Percentiles rank a stretch among this genome's conserved stretches.
These are phyloP conservation scores for Atethmia centrago DNA, from an alignment of 2,888 invertebrate species.

Conservation along the genomic window DNA sequence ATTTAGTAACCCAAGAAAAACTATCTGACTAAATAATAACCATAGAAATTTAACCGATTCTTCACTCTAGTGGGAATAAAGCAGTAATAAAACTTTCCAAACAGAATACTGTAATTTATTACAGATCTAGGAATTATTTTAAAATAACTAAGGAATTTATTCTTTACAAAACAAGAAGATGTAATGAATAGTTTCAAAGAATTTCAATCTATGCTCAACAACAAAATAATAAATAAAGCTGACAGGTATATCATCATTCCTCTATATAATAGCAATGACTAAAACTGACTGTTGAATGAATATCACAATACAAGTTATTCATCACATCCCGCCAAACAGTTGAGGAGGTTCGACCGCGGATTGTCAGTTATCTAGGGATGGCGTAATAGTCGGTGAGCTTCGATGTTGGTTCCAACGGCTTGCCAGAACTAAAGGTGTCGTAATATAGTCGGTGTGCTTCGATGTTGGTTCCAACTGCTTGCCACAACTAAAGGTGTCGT, in stretches of 20 bases:
- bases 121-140: constrained; percentile 84
- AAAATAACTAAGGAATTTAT: constrained; percentile 81
- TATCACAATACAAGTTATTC: constrained; percentile 60
- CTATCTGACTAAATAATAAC: not conserved
- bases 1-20: not conserved
- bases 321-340: constrained; percentile 65
- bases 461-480: constrained; percentile 11
- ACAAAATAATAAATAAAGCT: constrained; percentile 74
- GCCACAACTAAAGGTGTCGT: too few relatives aligned
- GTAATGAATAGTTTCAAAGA: constrained; percentile 69
- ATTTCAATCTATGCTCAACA: constrained; percentile 64
- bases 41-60: not conserved
- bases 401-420: constrained; percentile 20
- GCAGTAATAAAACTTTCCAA: constrained; percentile 65
- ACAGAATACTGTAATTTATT: constrained; percentile 90
- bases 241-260: constrained; percentile 52
- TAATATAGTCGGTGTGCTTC: constrained; percentile 31
- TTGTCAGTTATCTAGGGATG: constrained; percentile 19
- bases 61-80: not conserved
- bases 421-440: constrained; percentile 1
- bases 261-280: constrained; percentile 52
- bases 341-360: constrained; percentile 14
- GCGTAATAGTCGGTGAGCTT: constrained; percentile 40
- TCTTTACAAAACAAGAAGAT: constrained; percentile 73
- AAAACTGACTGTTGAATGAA: constrained; percentile 69